These are phyloP conservation scores for Noctua fimbriata DNA, from an alignment of 2,888 invertebrate species.

Conservation along the genomic window DNA sequence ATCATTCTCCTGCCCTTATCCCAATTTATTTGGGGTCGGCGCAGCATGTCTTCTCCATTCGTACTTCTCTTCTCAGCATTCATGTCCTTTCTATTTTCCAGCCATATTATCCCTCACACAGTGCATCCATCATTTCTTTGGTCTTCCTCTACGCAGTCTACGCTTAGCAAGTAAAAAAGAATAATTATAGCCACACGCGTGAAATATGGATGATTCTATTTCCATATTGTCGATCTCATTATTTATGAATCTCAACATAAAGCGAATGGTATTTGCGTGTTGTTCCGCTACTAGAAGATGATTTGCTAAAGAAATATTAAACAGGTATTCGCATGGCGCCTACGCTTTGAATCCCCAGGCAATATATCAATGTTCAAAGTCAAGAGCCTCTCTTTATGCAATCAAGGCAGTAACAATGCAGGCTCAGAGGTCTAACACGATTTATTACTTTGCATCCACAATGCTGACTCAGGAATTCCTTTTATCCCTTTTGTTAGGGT, in stretches of 20 bases:
- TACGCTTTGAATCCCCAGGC: constrained; percentile 27
- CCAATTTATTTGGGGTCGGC: too few species aligned
- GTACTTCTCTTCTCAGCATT: too few species aligned
- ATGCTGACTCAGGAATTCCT: constrained; percentile 41
- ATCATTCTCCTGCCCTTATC: too few species aligned
- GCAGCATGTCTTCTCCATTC: too few species aligned
- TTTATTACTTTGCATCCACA: constrained; percentile 53
- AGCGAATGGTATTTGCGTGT: constrained; percentile 15
- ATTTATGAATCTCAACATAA: constrained; percentile 16
- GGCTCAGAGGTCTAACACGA: constrained; percentile 30
- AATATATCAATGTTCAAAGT: constrained; percentile 47
- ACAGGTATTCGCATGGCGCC: constrained; percentile 34
- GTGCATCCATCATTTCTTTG: too few species aligned
- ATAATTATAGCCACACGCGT: neutral
- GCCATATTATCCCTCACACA: too few species aligned
- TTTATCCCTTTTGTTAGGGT: constrained; percentile 33
- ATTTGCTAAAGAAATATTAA: constrained; percentile 32
- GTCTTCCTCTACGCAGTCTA: too few species aligned
- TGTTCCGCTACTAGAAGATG: constrained; percentile 10
- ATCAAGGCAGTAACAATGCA: constrained; percentile 45
- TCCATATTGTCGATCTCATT: constrained; percentile 36
- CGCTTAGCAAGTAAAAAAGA: neutral
- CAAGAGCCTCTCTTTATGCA: constrained; percentile 40
- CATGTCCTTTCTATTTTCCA: too few species aligned
- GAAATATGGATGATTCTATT: constrained; percentile 13